Evolutionary conservation across 2,113 vertebrate species (phyloP).

Genomic region (Lasiurus cinereus): DNA sequence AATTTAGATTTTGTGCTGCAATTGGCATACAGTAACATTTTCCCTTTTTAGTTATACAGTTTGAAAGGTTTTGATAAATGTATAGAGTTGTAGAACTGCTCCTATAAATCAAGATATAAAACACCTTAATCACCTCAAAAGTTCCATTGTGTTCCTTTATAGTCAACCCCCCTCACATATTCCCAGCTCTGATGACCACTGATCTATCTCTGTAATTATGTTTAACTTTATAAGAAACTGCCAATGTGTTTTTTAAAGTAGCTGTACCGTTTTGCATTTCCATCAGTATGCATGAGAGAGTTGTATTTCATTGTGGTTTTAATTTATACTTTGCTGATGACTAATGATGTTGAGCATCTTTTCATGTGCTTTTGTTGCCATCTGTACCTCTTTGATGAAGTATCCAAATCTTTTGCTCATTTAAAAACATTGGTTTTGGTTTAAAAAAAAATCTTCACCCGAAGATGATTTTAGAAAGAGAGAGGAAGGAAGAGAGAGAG

Average conservation of each 20-base stretch:
- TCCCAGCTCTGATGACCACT: background rate
- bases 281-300: background rate
- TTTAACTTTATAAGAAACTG: background rate
- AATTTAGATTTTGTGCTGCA: background rate
- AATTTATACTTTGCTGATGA: background rate
- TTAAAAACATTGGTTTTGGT: background rate
- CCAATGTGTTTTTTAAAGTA: background rate
- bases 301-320: background rate
- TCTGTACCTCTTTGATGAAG: background rate
- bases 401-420: background rate
- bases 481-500: background rate
- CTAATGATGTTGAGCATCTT: background rate
- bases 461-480: no score
- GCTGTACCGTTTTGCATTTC: background rate
- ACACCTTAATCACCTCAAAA: background rate
- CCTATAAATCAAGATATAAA: background rate
- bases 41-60: background rate
- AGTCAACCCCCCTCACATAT: background rate
- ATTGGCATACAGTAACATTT: background rate
- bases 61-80: background rate
- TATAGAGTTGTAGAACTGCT: background rate
- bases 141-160: background rate
- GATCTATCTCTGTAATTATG: background rate
- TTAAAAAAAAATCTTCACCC: no score
- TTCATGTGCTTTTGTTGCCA: background rate